Base-by-base conservation (phyloP, 1,140 invertebrate species). In the Oreohelix idahoensis region DNA sequence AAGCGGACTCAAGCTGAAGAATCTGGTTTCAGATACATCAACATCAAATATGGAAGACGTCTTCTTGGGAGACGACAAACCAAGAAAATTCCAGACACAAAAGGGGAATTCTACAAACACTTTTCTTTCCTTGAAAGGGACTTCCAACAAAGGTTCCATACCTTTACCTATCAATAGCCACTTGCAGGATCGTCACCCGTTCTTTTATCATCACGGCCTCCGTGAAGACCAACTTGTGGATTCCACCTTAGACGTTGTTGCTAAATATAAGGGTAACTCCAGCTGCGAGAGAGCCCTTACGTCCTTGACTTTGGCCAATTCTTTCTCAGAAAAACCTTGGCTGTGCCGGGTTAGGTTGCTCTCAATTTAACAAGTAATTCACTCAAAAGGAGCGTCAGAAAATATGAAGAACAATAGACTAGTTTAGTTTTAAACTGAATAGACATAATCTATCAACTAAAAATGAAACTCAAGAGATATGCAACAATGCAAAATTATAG, bases 301-400 rank as follows among this genome's bases (percentile, higher is more conserved):
- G 81, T 90, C 90, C 38, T 79, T 92, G 83, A 85, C 87, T 23
- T 86, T 90, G 26, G 90, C 90, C 35, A 90, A 89, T 84, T 84
- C 85, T 0, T 91, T 92, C 83, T 88, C 87, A 73, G 90, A 91
- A 51, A 92, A 91, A 85, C 88, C 91, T 0, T 92, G 90, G 90
- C 84, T 92, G 71, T 81, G 85, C 17, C 89, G 90, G 81, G 88
- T 92, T 8, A 83, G 89, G 26, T 91, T 85, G 90, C 90, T 5
- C 82, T 89, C 75, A 81, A 84, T 32, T 75, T 91, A 4, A 87
- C 88, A 15, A 79, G 85, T 26, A 87, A 89, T 26, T 85, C 86
- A 17, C 73, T 90, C 20, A 87, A 87, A 79, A 32, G 88, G 29
- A 84, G 71, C 73, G 76, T 81, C 10, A 45, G 42, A 45, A n/a